Percentiles rank a stretch among this genome's conserved stretches.
phyloP scores from a whole-genome alignment of 2,888 invertebrate genomes.

The Coleophora flavipennella region DNA sequence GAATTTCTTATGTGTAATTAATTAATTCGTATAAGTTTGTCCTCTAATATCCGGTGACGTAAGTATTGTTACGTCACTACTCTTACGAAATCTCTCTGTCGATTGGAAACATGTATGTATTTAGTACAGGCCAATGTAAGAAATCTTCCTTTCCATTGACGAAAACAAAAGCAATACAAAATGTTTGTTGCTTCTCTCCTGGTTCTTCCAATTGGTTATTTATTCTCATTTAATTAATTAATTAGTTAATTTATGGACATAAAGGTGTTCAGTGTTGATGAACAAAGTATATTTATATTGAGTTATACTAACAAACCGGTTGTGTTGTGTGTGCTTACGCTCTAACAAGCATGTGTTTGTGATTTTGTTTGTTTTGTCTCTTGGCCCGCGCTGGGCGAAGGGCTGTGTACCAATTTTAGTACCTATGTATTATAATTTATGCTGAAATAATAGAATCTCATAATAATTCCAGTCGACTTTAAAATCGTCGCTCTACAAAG shows the following conservation, averaged over 20 bases:
- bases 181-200: conserved; percentile 30
- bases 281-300: conserved; percentile 58
- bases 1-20: conserved; percentile 24
- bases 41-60: too few species aligned
- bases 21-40: background rate
- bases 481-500: conserved; percentile 39
- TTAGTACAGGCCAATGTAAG: background rate
- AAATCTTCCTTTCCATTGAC: conserved; percentile 4
- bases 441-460: conserved; percentile 57
- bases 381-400: conserved; percentile 20
- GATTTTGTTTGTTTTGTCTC: conserved; percentile 37
- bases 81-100: too few species aligned
- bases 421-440: conserved; percentile 59
- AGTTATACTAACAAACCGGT: conserved; percentile 66
- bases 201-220: conserved; percentile 64
- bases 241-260: conserved; percentile 50
- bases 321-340: conserved; percentile 70
- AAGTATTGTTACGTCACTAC: too few species aligned
- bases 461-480: conserved; percentile 35
- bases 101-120: too few species aligned
- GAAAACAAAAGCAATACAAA: conserved; percentile 5
- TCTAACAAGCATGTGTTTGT: conserved; percentile 71
- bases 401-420: conserved; percentile 36
- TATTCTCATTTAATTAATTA: conserved; percentile 56
- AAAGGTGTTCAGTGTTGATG: conserved; percentile 52